Base-by-base conservation (phyloP, 2,113 vertebrate genomes). In the Dasyurus viverrinus region DNA sequence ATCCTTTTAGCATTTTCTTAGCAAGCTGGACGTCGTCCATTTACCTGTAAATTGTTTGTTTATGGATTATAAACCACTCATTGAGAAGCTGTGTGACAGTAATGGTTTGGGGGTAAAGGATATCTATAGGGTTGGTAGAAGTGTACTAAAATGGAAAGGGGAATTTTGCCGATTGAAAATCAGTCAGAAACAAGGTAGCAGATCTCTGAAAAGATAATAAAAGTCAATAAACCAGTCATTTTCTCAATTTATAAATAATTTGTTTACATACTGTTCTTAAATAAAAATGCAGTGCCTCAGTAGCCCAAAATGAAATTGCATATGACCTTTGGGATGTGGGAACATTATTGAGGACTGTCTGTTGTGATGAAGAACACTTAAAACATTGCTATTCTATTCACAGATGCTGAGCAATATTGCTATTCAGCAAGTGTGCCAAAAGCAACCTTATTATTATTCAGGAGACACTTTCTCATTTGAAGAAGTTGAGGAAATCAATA, bases 401-500 rank as follows among this genome's bases (percentile, higher is more conserved):
- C 52, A 96, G 90, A 95, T 42, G 10, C 76, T 54, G 42, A 36
- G 47, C 54, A 54, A 94, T 57, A 93, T 91, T 93, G 26, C 52
- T 93, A 96, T 97, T 96, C 95, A 47, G 89, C 89, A 90, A n/a
- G 48, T 92, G 48, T 95, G 48, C 22, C 89, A 94, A 96, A 52
- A 53, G 52, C 76, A 94, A 91, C 92, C 91, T 96, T 93, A 92
- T 96, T 97, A 91, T 46, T 97, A 97, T 98, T 94, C 97, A 97
- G 84, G 95, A 95, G 46, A 48, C 54, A 91, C 57, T 94, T 97
- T 97, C 91, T 96, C 92, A 93, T 96, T 97, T 96, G 97, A 97
- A 97, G 94, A 96, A 96, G 90, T 94, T 84, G 50, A 89, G 48
- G 93, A 97, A 97, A 96, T 97, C 95, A 96, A 96, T 97, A 96